Base-by-base conservation (phyloP, 2,888 invertebrate genomes). In the Cheilosia soror region DNA sequence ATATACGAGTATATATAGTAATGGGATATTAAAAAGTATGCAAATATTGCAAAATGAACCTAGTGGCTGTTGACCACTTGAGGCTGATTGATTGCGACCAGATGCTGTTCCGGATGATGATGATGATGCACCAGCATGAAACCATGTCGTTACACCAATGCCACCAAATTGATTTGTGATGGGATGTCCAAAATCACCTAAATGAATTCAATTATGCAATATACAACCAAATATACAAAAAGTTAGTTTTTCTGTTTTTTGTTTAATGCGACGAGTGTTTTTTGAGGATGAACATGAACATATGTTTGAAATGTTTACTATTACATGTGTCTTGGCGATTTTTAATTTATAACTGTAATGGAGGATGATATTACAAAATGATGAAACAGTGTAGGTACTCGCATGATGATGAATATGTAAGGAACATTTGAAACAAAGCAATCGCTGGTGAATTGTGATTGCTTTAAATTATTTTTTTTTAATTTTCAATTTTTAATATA, bases 91-190 rank as follows among this genome's bases (percentile, higher is more conserved):
- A 27, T 65, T 84, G 44, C 69, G 75, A 84, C 63, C 73, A 53
- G 84, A 84, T 79, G 68, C 60, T 37, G 68, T 55, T 71, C 80
- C 82, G 63, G 81, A 72, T 73, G 84, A 87, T 49, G 83, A 85
- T 44, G 86, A 88, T 88, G 91, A 90, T 69, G 90, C 90, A 87
- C 92, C 92, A 82, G 92, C 90, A 90, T 92, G 92, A 89, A 91
- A 92, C 91, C 92, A 92, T 87, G 92, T 92, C 89, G 92, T 92
- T 62, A 92, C 91, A 89, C 92, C 92, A 87, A 92, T 89, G 87
- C 89, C 90, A 88, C 90, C 90, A 87, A 91, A 88, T 83, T 89
- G 89, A 83, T 87, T 88, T 65, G 89, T 89, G 37, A 89, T 87
- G 81, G 88, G 87, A 79, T 87, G 88, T 68, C 88, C 88, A 86